These are phyloP conservation scores for Eulemur mongoz DNA, from an alignment of 2,797 vertebrate species.

Conservation along the genomic window DNA sequence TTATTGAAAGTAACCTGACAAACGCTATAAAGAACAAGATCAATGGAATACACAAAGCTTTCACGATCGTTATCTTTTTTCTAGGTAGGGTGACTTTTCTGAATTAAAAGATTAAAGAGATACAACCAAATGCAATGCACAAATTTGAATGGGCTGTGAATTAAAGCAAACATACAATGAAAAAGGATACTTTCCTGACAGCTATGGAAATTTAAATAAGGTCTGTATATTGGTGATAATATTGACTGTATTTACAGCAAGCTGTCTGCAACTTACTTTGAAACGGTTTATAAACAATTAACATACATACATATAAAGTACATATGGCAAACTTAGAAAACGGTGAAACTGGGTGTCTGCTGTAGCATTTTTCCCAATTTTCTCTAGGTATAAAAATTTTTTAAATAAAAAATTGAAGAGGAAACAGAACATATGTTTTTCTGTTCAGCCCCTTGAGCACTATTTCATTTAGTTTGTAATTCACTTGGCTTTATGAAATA, in stretches of 20 bases:
- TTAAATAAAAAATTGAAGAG: neutral
- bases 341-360: neutral
- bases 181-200: neutral
- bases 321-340: neutral
- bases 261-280: slow-evolving; percentile 6
- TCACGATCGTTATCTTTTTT: neutral
- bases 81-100: neutral
- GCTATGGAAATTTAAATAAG: neutral
- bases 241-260: neutral
- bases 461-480: neutral
- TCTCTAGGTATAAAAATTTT: neutral
- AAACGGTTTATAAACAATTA: neutral
- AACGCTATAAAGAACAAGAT: neutral
- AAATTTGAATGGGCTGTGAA: neutral
- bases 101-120: neutral
- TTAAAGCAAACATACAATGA: neutral
- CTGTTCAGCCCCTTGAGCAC: neutral
- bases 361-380: neutral
- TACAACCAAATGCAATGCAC: neutral
- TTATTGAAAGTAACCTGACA: slow-evolving; percentile 24
- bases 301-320: neutral
- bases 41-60: slow-evolving; percentile 25
- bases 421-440: neutral
- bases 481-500: neutral
- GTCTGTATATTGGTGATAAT: neutral